Evolutionary conservation across 2,888 invertebrate species (phyloP).

Genomic region (Monopis laevigella): DNA sequence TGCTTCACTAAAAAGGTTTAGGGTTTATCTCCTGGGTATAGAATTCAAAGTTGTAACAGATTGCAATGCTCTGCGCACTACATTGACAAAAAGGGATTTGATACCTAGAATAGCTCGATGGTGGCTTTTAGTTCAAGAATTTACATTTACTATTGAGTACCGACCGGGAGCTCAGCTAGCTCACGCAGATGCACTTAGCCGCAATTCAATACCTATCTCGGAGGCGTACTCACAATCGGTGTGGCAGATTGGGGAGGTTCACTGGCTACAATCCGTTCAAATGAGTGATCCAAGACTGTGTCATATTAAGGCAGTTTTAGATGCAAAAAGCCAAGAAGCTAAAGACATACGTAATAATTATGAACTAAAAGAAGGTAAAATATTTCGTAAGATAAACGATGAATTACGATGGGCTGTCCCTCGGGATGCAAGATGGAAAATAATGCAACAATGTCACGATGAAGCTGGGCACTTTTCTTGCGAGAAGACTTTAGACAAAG

Average conservation of each 20-base stretch:
- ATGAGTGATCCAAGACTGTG: no score
- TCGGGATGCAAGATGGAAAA: background rate
- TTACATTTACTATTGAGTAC: slow-evolving; percentile 22
- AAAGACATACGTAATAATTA: slow-evolving; percentile 2
- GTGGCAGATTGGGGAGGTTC: no score
- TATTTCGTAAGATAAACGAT: background rate
- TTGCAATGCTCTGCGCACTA: no score
- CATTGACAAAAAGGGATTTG: slow-evolving; percentile 20
- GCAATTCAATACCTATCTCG: no score
- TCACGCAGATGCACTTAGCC: slow-evolving; percentile 27
- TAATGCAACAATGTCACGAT: no score
- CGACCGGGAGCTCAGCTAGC: slow-evolving; percentile 19
- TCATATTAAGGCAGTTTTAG: no score
- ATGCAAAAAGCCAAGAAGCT: background rate
- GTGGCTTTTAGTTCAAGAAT: slow-evolving; percentile 23
- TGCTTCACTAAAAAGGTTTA: no score
- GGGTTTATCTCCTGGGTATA: slow-evolving; percentile 21
- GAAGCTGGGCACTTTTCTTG: background rate
- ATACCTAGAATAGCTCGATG: slow-evolving; percentile 23
- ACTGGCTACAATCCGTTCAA: no score
- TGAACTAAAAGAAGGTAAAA: background rate
- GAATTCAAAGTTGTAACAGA: slow-evolving; percentile 17
- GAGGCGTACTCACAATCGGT: no score
- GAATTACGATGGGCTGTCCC: slow-evolving; percentile 6
- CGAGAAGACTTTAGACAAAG: background rate